A percentile compares a stretch with the other conserved stretches of the same genome.
These are phyloP conservation scores for Agriotes lineatus DNA, from an alignment of 2,888 invertebrate genomes.

Conservation along the genomic window DNA sequence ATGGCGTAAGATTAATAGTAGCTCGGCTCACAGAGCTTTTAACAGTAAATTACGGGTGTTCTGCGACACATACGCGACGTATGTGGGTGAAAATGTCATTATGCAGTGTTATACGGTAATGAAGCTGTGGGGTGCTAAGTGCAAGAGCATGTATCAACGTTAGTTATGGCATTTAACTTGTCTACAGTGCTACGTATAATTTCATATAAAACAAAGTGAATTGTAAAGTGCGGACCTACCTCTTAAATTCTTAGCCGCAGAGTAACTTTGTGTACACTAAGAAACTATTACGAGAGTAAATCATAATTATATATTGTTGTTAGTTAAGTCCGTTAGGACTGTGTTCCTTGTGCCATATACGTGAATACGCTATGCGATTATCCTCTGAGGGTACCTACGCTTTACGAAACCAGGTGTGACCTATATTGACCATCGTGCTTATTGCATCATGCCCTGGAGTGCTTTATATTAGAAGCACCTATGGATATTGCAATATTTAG, in stretches of 20 bases:
- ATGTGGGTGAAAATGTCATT: conserved; percentile 48
- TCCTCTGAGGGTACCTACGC: background rate
- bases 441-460: background rate
- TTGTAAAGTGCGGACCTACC: conserved; percentile 17
- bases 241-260: background rate
- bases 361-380: background rate
- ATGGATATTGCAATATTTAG: conserved; percentile 5
- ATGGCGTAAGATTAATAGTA: conserved; percentile 39
- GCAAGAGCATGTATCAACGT: conserved; percentile 59
- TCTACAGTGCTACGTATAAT: conserved; percentile 52
- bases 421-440: conserved; percentile 11
- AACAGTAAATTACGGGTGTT: conserved; percentile 41
- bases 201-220: conserved; percentile 49
- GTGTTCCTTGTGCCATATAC: background rate
- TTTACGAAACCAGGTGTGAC: background rate
- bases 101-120: conserved; percentile 50
- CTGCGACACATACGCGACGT: conserved; percentile 45
- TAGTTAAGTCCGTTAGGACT: no score
- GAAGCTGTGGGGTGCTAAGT: conserved; percentile 55
- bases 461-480: background rate
- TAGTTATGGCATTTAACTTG: conserved; percentile 58
- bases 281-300: no score
- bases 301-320: no score
- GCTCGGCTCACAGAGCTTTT: conserved; percentile 37
- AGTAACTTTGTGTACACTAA: no score